phyloP scores from a whole-genome alignment of 2,888 invertebrate species.

The Oscheius sp. region DNA sequence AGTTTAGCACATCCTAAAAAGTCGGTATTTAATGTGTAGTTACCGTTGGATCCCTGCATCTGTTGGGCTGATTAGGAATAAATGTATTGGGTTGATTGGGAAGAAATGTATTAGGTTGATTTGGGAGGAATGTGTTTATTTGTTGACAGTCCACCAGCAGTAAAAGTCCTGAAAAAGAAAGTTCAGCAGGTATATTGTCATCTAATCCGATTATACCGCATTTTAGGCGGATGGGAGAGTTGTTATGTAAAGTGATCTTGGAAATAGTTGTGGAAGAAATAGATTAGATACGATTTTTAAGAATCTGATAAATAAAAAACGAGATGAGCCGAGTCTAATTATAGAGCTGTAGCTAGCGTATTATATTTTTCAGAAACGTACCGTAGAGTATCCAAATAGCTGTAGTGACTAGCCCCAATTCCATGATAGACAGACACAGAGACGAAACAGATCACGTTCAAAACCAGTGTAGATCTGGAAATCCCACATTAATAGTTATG shows the following conservation, averaged over 20 bases:
- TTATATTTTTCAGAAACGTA: too few relatives aligned
- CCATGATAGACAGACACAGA: background rate
- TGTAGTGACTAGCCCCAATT: background rate
- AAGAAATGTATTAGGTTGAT: background rate
- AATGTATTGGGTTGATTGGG: background rate
- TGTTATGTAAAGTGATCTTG: too few relatives aligned
- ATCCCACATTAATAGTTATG: background rate
- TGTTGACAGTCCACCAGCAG: background rate
- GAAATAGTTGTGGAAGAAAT: too few relatives aligned
- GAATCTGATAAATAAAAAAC: too few relatives aligned
- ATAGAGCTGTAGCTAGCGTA: too few relatives aligned
- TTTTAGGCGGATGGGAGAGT: too few relatives aligned
- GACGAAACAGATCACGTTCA: slow-evolving; percentile 7
- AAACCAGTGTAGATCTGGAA: background rate
- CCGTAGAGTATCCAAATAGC: background rate
- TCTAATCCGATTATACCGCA: too few relatives aligned
- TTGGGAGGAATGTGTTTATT: background rate
- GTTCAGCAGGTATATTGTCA: too few relatives aligned
- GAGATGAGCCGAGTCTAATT: too few relatives aligned
- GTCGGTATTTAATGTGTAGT: background rate
- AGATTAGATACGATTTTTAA: too few relatives aligned
- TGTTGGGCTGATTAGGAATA: background rate
- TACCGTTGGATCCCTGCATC: slow-evolving; percentile 3
- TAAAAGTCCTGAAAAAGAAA: background rate
- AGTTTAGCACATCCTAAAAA: slow-evolving; percentile 11